Conservation (phyloP, 2,888 invertebrate genomes). For the Chloroclystis v-ata region DNA sequence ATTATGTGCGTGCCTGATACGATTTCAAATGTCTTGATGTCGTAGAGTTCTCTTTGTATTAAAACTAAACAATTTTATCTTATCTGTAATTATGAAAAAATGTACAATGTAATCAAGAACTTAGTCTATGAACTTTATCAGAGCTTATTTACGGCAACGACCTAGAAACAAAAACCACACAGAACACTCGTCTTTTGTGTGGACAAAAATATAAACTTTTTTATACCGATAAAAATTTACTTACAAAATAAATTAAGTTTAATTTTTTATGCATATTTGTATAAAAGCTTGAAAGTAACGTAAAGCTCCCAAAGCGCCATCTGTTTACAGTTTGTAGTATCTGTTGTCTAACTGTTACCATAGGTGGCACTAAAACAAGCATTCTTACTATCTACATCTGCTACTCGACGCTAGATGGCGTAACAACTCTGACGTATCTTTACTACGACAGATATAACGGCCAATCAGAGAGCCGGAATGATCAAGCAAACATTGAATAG, state of each 20-base stretch:
- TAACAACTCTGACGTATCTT: slow-evolving; percentile 1
- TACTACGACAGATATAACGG: slow-evolving; percentile 12
- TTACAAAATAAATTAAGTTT: too few relatives aligned
- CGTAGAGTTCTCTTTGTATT: too few relatives aligned
- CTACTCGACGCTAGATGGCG: slow-evolving; percentile 23
- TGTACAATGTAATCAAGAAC: slow-evolving; percentile 6
- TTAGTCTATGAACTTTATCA: neutral
- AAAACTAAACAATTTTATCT: slow-evolving; percentile 2
- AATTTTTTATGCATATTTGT: too few relatives aligned
- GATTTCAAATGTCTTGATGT: too few relatives aligned
- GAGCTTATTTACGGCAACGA: too few relatives aligned
- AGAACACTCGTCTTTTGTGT: too few relatives aligned
- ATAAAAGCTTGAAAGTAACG: too few relatives aligned
- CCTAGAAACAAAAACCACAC: too few relatives aligned
- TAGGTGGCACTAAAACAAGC: slow-evolving; percentile 5
- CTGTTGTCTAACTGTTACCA: neutral
- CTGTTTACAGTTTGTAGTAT: neutral
- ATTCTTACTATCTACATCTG: neutral
- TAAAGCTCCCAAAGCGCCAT: too few relatives aligned
- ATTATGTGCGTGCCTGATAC: too few relatives aligned
- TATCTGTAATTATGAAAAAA: slow-evolving; percentile 2
- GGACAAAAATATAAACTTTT: too few relatives aligned
- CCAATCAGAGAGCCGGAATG: slow-evolving; percentile 46
- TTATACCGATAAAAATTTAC: too few relatives aligned
- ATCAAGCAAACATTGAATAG: slow-evolving; percentile 35